Percentiles rank a stretch among this genome's conserved stretches.
phyloP scores from a whole-genome alignment of 2,888 invertebrate species.

The Apotomis betuletana region DNA sequence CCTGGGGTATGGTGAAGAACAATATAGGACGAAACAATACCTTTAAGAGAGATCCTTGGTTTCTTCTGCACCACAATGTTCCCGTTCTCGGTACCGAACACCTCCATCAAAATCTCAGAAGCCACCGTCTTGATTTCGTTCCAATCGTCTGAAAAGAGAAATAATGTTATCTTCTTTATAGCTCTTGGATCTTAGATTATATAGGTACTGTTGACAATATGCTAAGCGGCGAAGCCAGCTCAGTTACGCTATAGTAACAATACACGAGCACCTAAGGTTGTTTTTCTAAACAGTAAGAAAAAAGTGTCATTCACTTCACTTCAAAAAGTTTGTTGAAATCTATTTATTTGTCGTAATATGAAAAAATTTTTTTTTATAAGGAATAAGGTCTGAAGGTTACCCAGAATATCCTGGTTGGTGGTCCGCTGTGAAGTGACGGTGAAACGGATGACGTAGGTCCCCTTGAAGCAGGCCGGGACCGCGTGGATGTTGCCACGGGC shows the following conservation, averaged over 20 bases:
- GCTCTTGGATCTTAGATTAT: too few relatives aligned
- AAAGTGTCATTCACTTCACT: too few relatives aligned
- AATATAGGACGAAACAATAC: conserved; percentile 66
- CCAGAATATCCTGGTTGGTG: conserved; percentile 88
- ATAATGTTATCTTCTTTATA: background rate
- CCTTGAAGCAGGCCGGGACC: conserved; percentile 96
- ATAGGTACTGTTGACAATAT: too few relatives aligned
- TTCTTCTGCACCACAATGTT: conserved; percentile 82
- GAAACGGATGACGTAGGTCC: conserved; percentile 95
- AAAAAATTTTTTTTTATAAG: too few relatives aligned
- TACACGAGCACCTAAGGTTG: too few relatives aligned
- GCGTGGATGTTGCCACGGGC: conserved; percentile 95
- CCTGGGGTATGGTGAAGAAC: too few relatives aligned
- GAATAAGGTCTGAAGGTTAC: conserved; percentile 53
- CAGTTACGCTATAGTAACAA: too few relatives aligned
- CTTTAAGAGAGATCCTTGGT: conserved; percentile 89
- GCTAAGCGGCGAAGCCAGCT: too few relatives aligned
- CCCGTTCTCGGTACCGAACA: conserved; percentile 82
- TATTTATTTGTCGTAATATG: too few relatives aligned
- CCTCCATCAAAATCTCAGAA: conserved; percentile 85
- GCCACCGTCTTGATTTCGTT: conserved; percentile 90
- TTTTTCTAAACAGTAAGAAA: too few relatives aligned
- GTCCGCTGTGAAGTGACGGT: conserved; percentile 96
- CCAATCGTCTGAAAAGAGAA: conserved; percentile 88
- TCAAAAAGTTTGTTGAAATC: too few relatives aligned